These are phyloP conservation scores for Pantherophis alleghaniensis DNA, from an alignment of 2,797 vertebrate species.

Conservation along the genomic window DNA sequence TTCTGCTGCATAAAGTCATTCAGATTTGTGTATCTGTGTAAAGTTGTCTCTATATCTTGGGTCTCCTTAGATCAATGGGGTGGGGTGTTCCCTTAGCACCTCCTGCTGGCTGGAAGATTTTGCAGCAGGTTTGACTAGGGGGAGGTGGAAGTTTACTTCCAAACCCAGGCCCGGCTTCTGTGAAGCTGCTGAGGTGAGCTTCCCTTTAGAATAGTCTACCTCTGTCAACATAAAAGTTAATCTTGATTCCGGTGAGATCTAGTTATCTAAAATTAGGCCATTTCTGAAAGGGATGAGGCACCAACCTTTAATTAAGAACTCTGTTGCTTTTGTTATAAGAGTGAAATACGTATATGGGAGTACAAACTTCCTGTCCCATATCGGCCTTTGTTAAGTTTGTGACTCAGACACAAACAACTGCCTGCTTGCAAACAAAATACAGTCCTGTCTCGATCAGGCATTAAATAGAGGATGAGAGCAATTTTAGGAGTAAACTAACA, in stretches of 20 bases:
- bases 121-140: not conserved
- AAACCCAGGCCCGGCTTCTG: not conserved
- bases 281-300: not conserved
- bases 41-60: not conserved
- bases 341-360: not conserved
- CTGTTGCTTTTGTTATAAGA: not conserved
- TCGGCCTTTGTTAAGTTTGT: conserved; percentile 17
- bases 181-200: not conserved
- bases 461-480: not conserved
- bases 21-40: not conserved
- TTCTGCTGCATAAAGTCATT: not conserved
- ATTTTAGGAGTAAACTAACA: not conserved
- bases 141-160: not conserved
- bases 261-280: conserved; percentile 5
- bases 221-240: not conserved
- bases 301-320: conserved; percentile 4
- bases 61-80: not conserved
- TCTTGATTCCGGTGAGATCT: not conserved
- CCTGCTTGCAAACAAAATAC: not conserved
- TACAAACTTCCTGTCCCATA: conserved; percentile 35
- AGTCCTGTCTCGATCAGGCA: not conserved
- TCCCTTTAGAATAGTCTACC: not conserved
- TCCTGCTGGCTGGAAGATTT: not conserved
- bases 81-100: not conserved
- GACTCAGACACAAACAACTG: not conserved